Evolutionary conservation across 2,113 vertebrate genomes (phyloP).

Genomic region (Neolamprologus fasciatus): DNA sequence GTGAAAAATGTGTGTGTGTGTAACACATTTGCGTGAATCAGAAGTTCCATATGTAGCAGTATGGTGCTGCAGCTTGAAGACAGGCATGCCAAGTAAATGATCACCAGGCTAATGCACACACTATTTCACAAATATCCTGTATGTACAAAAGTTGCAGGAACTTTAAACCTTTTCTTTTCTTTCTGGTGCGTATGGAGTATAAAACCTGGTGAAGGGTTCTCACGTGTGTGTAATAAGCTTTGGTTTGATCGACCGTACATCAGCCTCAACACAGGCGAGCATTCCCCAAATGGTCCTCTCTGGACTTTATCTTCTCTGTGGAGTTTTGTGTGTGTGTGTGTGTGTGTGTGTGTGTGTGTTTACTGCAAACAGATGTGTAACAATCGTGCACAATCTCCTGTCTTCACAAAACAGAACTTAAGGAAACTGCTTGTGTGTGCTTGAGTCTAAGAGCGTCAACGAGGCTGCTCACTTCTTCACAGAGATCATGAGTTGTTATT

Average conservation of each 20-base stretch:
- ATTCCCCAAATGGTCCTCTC: neutral
- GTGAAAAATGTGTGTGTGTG: neutral
- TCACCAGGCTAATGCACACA: constrained; percentile 5
- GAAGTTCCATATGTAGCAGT: neutral
- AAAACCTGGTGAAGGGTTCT: neutral
- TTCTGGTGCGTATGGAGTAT: neutral
- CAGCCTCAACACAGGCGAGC: neutral
- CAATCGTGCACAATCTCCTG: neutral
- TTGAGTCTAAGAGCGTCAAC: neutral
- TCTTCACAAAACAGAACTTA: neutral
- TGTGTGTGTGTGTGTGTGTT: neutral
- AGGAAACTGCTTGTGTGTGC: neutral
- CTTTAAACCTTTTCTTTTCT: neutral
- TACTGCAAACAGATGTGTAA: neutral
- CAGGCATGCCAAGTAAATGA: constrained; percentile 23
- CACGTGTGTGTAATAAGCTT: constrained; percentile 9
- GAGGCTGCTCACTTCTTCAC: neutral
- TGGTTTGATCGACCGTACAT: constrained; percentile 3
- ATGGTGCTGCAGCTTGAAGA: neutral
- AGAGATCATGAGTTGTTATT: neutral
- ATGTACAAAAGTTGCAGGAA: neutral
- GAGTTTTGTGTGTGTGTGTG: neutral
- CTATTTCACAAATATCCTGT: neutral
- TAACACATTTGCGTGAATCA: neutral
- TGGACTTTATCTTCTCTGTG: neutral